phyloP scores from a whole-genome alignment of 2,888 invertebrate species.

The Caenorhabditis afra region DNA sequence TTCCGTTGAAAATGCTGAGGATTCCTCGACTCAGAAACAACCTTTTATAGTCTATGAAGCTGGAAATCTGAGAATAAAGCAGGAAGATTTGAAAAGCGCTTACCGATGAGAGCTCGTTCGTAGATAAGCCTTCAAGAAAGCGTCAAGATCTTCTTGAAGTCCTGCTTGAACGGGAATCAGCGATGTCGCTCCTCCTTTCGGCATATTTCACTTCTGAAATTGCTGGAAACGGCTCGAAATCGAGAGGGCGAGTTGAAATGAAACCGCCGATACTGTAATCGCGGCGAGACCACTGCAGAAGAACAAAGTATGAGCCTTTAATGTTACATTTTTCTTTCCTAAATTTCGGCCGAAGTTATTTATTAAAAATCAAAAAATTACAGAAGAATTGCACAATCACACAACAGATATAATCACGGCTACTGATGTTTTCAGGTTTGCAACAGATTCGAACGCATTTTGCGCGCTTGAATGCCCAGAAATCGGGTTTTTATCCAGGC shows the following conservation, averaged over 20 bases:
- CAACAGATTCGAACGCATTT: too few relatives aligned
- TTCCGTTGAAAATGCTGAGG: constrained; percentile 33
- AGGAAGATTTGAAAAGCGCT: too few relatives aligned
- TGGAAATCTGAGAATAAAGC: too few relatives aligned
- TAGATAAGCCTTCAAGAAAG: constrained; percentile 28
- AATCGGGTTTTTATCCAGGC: neutral
- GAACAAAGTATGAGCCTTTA: neutral
- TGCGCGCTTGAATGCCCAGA: too few relatives aligned
- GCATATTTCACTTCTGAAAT: constrained; percentile 15
- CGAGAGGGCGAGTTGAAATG: too few relatives aligned
- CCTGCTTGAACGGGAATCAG: constrained; percentile 45
- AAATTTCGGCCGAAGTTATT: too few relatives aligned
- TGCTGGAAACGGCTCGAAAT: too few relatives aligned
- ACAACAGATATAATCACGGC: neutral
- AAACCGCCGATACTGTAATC: too few relatives aligned
- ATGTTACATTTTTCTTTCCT: neutral
- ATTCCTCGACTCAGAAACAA: constrained; percentile 31
- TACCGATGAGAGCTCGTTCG: constrained; percentile 18
- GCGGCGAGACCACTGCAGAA: neutral
- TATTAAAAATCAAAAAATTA: neutral
- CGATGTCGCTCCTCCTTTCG: constrained; percentile 47
- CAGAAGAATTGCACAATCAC: neutral
- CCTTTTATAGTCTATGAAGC: constrained; percentile 38
- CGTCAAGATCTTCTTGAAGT: constrained; percentile 32
- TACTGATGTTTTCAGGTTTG: too few relatives aligned